Evolutionary conservation across 2,113 vertebrate species (phyloP), one percentile per base, ranked within the genome.

Genomic region (Potamarius usumacintae): DNA sequence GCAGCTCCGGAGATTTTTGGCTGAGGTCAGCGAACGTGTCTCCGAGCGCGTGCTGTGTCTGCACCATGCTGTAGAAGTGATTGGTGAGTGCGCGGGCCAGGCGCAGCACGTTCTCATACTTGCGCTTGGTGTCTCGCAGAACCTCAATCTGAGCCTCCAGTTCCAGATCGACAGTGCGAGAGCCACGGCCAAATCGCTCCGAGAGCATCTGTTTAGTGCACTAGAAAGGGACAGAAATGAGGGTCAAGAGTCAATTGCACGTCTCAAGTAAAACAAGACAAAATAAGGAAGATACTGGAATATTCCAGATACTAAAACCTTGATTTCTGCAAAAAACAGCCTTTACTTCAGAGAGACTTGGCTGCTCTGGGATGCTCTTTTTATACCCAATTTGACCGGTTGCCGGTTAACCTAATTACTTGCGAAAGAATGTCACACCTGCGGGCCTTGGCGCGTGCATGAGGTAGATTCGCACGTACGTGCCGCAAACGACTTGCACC

Each of bases 1-100:
- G 96, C 50, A 99, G 96, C 92, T 99, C 98, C 0, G 98, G 98
- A 12, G 98, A 99, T 90, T 99, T 99, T 96, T 99, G 98, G 94
- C 98, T 99, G 94, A 99, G 98, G 94, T 99, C 98, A 0, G 98
- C 97, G 63, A 99, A 99, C 92, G 97, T 96, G 15, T 99, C 98
- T 0, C 97, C 98, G 87, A 99, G 96, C 1, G 97, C 96, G 0
- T 98, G 97, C 95, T 99, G 98, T 0, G 98, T 99, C 96, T 99
- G 98, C 88, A 99, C 96, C 92, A 99, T 96, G 96, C 97, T 98
- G 96, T 98, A 99, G 94, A 99, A 96, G 93, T 99, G 98, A 89
- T 94, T 95, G 72, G 97, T 98, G 90, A 99, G 96, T 0, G 96
- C 97, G 89, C 97, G 93, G 0, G 97, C 97, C 91, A 99, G 90